Base-by-base conservation (phyloP, 2,888 invertebrate species). In the Drosophila testacea region DNA sequence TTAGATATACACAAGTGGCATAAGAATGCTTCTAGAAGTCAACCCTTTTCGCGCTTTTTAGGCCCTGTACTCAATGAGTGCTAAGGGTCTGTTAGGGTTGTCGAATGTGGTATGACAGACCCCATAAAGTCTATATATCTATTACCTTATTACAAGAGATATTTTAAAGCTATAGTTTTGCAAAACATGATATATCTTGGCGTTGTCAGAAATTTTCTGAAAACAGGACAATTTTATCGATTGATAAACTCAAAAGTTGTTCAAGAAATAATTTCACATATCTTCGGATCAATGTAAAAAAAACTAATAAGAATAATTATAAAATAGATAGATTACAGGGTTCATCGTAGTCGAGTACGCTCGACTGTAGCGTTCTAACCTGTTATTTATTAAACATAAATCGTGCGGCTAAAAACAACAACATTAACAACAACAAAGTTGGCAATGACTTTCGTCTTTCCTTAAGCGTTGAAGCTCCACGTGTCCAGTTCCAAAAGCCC, bases 331-430 rank as follows among this genome's bases (percentile, higher is more conserved):
- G 16, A 16, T 6, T 30, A 32, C 32, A 27, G 50, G 50, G 36
- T 11, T n/a, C 16, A 2, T 11, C 1, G 5, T 9, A 48, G 34
- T 50, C 50, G 22, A 11, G 11, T 16, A 7, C 7, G 22, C 34
- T 7, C 11, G 11, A 34, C 11, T 36, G 11, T 2, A 10, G 34
- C 34, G 11, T 22, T 48, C 44, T 44, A 10, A 28, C 30, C 48
- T 57, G 56, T 62, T 52, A 76, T 76, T 71, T 71, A 76, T 71
- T 76, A 66, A 74, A 51, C 66, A 63, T 62, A 52, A 67, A 67
- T 66, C 50, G 56, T 51, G 51, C 51, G 16, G 16, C 50, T 46
- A 22, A 56, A 36, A 48, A n/a, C 27, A 63, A 48, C 39, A 48
- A 28, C 28, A 34, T 42, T n/a, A 39, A 39, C 34, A 48, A 30